A percentile compares a stretch with the other conserved stretches of the same genome.
phyloP scores from a whole-genome alignment of 2,888 invertebrate genomes.

The Pristionchus maxplancki region DNA sequence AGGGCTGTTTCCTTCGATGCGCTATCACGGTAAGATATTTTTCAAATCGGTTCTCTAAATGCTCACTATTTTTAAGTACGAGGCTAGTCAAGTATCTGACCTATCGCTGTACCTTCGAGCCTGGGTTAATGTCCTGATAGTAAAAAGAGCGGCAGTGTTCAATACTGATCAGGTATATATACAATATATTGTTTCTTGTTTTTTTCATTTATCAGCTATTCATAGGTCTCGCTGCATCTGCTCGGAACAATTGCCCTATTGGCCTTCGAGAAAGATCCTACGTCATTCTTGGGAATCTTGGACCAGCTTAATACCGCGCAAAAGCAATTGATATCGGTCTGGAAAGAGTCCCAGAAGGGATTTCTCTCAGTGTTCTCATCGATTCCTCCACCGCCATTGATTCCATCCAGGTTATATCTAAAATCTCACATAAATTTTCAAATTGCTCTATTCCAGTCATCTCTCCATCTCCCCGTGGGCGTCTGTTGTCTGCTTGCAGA shows the following conservation, averaged over 20 bases:
- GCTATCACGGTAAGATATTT: constrained; percentile 63
- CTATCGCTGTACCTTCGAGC: constrained; percentile 45
- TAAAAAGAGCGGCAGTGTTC: constrained; percentile 57
- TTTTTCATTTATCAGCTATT: too few relatives aligned
- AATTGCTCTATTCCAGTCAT: constrained; percentile 2
- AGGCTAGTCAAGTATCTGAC: neutral
- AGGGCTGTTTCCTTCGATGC: constrained; percentile 65
- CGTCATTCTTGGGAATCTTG: constrained; percentile 60
- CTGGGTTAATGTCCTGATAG: constrained; percentile 60
- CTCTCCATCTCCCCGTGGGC: constrained; percentile 65
- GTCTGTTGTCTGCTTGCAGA: constrained; percentile 66
- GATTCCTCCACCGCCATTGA: constrained; percentile 65
- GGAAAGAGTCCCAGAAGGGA: constrained; percentile 66
- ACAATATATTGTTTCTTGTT: neutral
- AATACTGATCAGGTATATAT: constrained; percentile 57
- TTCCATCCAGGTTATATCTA: constrained; percentile 58
- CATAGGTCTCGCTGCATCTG: constrained; percentile 62
- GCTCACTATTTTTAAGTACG: constrained; percentile 42
- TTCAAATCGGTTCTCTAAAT: too few relatives aligned
- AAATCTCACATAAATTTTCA: neutral
- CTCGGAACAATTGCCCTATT: constrained; percentile 66
- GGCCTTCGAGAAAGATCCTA: constrained; percentile 65
- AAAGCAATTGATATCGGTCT: constrained; percentile 57
- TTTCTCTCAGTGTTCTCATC: constrained; percentile 67
- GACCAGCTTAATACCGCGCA: constrained; percentile 64